Percentiles rank a stretch among this genome's conserved stretches.
phyloP scores from a whole-genome alignment of 1,140 invertebrate genomes.

The Drosophila malerkotliana region DNA sequence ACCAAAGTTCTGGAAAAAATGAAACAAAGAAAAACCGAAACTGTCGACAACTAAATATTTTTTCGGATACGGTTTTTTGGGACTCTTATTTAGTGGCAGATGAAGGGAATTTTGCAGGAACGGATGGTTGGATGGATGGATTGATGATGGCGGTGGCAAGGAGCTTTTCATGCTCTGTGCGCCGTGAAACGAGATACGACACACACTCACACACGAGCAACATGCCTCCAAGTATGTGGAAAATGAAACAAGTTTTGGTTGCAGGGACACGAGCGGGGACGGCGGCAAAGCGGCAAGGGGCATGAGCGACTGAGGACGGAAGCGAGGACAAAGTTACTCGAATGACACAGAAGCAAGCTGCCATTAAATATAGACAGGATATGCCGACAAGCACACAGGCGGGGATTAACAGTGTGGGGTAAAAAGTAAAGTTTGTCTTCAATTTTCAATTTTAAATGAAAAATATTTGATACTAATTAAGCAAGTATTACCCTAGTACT shows the following conservation, averaged over 20 bases:
- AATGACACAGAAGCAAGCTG: conserved; percentile 58
- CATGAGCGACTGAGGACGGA: background rate
- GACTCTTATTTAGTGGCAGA: conserved; percentile 18
- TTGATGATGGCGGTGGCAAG: conserved; percentile 36
- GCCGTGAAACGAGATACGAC: conserved; percentile 71
- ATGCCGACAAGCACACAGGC: conserved; percentile 18
- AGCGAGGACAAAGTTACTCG: conserved; percentile 56
- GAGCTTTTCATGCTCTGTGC: conserved; percentile 66
- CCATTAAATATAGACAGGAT: conserved; percentile 54
- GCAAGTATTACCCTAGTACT: too few relatives aligned
- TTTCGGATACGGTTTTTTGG: conserved; percentile 10
- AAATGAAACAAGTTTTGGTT: conserved; percentile 61
- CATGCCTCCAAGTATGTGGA: conserved; percentile 59
- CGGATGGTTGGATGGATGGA: conserved; percentile 16
- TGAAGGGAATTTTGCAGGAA: conserved; percentile 7
- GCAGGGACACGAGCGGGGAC: background rate
- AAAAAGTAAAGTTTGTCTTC: background rate
- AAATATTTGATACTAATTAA: too few relatives aligned
- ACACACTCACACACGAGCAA: conserved; percentile 24
- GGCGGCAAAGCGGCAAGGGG: background rate
- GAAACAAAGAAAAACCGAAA: conserved; percentile 25
- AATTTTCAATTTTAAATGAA: too few relatives aligned
- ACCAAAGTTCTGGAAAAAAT: conserved; percentile 11
- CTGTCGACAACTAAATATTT: conserved; percentile 57
- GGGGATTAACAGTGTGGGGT: background rate